Conservation (phyloP, 2,797 vertebrate species). For the Arremon brunneinucha region DNA sequence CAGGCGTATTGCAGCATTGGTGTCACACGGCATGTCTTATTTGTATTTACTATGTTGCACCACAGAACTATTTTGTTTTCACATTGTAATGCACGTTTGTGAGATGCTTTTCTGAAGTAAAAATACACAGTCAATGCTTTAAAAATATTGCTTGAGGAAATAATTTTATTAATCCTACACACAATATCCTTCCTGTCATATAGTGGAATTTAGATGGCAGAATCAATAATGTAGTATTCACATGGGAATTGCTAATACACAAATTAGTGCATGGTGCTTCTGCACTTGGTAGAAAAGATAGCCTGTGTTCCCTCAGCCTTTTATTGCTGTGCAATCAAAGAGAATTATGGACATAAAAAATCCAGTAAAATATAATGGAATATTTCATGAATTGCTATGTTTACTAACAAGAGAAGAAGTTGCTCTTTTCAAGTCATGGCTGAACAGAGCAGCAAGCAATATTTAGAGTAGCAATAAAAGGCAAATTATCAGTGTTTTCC, state of each 20-base stretch:
- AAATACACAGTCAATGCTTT: slow-evolving; percentile 39
- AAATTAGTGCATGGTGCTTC: slow-evolving; percentile 70
- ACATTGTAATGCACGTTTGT: background rate
- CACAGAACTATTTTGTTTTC: slow-evolving; percentile 23
- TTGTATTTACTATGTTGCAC: slow-evolving; percentile 4
- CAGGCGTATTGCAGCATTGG: background rate
- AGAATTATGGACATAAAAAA: slow-evolving; percentile 66
- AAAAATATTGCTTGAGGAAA: slow-evolving; percentile 57
- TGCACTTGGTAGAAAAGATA: slow-evolving; percentile 66
- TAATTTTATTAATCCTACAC: slow-evolving; percentile 73
- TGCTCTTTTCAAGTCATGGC: background rate
- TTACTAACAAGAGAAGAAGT: background rate
- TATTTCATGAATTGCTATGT: slow-evolving; percentile 25
- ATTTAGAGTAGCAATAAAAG: slow-evolving; percentile 32
- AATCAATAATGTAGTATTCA: slow-evolving; percentile 75
- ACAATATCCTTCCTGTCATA: slow-evolving; percentile 73
- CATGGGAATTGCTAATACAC: slow-evolving; percentile 72
- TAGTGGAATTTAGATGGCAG: slow-evolving; percentile 69
- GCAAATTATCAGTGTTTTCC: background rate
- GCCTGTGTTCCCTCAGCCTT: slow-evolving; percentile 55
- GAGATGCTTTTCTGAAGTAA: slow-evolving; percentile 58
- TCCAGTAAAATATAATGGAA: slow-evolving; percentile 64
- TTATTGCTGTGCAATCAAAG: slow-evolving; percentile 56
- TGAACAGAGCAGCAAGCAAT: background rate
- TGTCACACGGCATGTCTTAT: background rate